Evolutionary conservation across 2,113 vertebrate genomes (phyloP).

Genomic region (Corythoichthys haematopterus): DNA sequence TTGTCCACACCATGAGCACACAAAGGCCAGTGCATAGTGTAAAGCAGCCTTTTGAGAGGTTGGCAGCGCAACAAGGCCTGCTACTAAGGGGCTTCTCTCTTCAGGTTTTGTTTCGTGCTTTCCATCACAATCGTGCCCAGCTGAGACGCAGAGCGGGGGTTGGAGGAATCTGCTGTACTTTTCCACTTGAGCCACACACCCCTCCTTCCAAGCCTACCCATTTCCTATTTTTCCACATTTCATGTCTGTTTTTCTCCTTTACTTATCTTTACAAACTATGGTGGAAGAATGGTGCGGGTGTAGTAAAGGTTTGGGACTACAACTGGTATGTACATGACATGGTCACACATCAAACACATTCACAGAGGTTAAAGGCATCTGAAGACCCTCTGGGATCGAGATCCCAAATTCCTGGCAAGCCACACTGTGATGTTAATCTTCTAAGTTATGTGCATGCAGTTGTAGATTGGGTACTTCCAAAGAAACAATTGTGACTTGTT

Average conservation of each 20-base stretch:
- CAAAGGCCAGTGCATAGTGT: conserved; percentile 45
- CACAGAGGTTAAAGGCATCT: conserved; percentile 28
- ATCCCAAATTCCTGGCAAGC: conserved; percentile 43
- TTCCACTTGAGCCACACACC: conserved; percentile 49
- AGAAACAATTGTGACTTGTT: conserved; percentile 60
- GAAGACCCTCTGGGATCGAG: conserved; percentile 31
- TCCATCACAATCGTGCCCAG: conserved; percentile 62
- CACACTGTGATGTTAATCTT: conserved; percentile 65
- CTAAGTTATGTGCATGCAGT: conserved; percentile 41
- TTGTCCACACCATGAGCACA: conserved; percentile 34
- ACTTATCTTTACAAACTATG: conserved; percentile 38
- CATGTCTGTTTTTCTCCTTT: conserved; percentile 26
- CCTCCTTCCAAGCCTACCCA: conserved; percentile 6
- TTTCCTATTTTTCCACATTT: conserved; percentile 12
- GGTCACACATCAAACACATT: conserved; percentile 20
- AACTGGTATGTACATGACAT: conserved; percentile 35
- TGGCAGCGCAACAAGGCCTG: conserved; percentile 42
- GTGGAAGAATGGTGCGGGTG: not conserved
- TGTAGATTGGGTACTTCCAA: conserved; percentile 45
- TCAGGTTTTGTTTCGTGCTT: conserved; percentile 58
- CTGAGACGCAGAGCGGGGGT: conserved; percentile 54
- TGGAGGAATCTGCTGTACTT: conserved; percentile 67
- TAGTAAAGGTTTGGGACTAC: not conserved
- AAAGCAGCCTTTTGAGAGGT: conserved; percentile 55
- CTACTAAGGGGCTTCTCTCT: conserved; percentile 45